Evolutionary conservation across 2,113 vertebrate species (phyloP).

Genomic region (Gadus macrocephalus): DNA sequence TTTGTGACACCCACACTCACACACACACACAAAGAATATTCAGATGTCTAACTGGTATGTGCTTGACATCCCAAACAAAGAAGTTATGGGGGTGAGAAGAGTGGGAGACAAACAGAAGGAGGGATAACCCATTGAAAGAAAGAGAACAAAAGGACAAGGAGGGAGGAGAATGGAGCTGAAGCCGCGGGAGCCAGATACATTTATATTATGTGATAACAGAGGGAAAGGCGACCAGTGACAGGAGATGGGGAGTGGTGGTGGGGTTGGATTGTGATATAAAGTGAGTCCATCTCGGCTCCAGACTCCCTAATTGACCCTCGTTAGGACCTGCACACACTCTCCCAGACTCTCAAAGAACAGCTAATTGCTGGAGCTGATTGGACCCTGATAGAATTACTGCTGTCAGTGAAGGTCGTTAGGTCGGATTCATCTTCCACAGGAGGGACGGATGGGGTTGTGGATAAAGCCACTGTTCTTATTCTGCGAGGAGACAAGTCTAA

Average conservation of each 20-base stretch:
- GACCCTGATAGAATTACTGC: conserved; percentile 71
- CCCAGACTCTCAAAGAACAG: conserved; percentile 55
- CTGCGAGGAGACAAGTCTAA: no score
- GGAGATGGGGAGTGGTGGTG: conserved; percentile 29
- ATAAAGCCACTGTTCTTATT: no score
- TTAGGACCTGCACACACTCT: conserved; percentile 61
- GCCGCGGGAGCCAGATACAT: conserved; percentile 42
- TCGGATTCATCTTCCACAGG: conserved; percentile 54
- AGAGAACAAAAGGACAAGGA: conserved; percentile 14
- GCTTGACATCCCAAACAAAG: no score
- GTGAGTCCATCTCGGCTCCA: conserved; percentile 43
- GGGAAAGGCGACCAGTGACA: conserved; percentile 10
- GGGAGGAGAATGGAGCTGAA: conserved; percentile 34
- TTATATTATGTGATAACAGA: conserved; percentile 61
- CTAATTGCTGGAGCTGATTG: conserved; percentile 72
- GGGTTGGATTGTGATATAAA: conserved; percentile 44
- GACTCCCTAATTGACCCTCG: conserved; percentile 67
- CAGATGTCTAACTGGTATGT: no score
- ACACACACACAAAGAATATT: no score
- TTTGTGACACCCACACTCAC: no score
- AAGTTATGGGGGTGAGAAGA: no score
- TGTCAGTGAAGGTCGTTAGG: conserved; percentile 71
- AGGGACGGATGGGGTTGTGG: no score
- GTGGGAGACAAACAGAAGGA: neutral
- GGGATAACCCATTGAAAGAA: neutral